Base-by-base conservation (phyloP, 2,797 vertebrate species). In the Hippocampus kuda region DNA sequence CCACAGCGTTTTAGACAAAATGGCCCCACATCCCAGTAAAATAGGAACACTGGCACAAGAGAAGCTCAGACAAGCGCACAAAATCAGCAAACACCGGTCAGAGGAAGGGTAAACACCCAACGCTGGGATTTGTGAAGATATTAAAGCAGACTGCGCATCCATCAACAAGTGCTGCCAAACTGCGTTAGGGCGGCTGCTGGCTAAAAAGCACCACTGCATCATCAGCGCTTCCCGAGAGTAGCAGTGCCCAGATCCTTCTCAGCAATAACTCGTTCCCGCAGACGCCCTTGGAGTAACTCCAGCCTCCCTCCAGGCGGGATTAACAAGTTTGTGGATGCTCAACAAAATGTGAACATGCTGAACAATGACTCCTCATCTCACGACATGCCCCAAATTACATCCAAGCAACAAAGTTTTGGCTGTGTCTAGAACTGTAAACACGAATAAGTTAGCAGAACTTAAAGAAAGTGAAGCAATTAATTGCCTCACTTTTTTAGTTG, bases 261-360 rank as follows among this genome's bases (percentile, higher is more conserved):
- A 16, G 73, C 67, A 65, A 65, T 61, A 41, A 70, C 63, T 73
- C 59, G 67, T 64, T 76, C 60, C 41, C 62, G 68, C 42, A 72
- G 56, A 77, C 70, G 67, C 24, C 56, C 70, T 75, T 76, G 57
- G 73, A 77, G 41, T 3, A 0, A 59, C 68, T 81, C 70, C 74
- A 34, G 20, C 63, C 60, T 76, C 72, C 44, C 67, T 48, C 12
- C 15, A 13, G 42, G 53, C 30, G 26, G 16, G 26, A 67, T 60
- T 71, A 24, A 70, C 66, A 73, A 22, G 11, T 2, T n/a, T 72
- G 68, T 30, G 5, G 70, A 54, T 20, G 56, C 68, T 65, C 0
- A 0, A 67, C 48, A 60, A 60, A 60, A 60, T 7, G 27, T 34
- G 57, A 46, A 26, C 42, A 46, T 65, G 63, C 63, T 65, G n/a